phyloP scores from a whole-genome alignment of 2,888 invertebrate species.

The Spodoptera littoralis region DNA sequence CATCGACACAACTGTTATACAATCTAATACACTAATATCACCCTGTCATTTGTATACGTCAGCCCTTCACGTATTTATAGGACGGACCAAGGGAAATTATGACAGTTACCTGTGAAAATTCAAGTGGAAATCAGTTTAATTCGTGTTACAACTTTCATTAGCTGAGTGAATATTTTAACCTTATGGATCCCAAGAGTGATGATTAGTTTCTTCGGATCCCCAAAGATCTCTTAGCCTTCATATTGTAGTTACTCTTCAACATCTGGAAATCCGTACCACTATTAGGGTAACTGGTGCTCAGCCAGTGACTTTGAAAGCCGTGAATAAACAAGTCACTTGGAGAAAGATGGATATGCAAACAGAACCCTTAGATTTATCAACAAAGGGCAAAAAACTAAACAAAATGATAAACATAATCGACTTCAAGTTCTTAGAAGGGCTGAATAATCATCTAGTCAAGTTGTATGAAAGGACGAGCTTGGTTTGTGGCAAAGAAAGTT shows the following conservation, averaged over 20 bases:
- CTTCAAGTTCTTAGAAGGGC: slow-evolving; percentile 78
- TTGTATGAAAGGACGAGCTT: slow-evolving; percentile 78
- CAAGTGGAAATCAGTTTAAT: slow-evolving; percentile 63
- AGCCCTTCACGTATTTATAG: slow-evolving; percentile 81
- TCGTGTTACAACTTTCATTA: slow-evolving; percentile 16
- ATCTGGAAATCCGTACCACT: too few relatives aligned
- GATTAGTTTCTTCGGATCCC: not conserved
- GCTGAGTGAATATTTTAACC: slow-evolving; percentile 10
- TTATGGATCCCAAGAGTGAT: not conserved
- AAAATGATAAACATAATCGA: slow-evolving; percentile 76
- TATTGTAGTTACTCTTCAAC: too few relatives aligned
- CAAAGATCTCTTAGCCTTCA: too few relatives aligned
- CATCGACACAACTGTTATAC: slow-evolving; percentile 75
- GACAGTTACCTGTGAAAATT: slow-evolving; percentile 79
- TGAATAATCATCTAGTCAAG: slow-evolving; percentile 80
- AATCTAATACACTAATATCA: slow-evolving; percentile 79
- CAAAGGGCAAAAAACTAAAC: slow-evolving; percentile 62
- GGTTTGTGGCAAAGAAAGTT: slow-evolving; percentile 61
- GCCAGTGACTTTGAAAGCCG: not conserved
- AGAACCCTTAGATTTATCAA: slow-evolving; percentile 82
- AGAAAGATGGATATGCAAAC: slow-evolving; percentile 75
- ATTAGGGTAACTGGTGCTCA: too few relatives aligned
- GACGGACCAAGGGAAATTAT: slow-evolving; percentile 63
- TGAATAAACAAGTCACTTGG: not conserved
- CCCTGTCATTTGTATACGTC: slow-evolving; percentile 76